A percentile compares a stretch with the other conserved stretches of the same genome.
These are phyloP conservation scores for Erythrocercus mccallii DNA, from an alignment of 2,113 vertebrate genomes.

Conservation along the genomic window DNA sequence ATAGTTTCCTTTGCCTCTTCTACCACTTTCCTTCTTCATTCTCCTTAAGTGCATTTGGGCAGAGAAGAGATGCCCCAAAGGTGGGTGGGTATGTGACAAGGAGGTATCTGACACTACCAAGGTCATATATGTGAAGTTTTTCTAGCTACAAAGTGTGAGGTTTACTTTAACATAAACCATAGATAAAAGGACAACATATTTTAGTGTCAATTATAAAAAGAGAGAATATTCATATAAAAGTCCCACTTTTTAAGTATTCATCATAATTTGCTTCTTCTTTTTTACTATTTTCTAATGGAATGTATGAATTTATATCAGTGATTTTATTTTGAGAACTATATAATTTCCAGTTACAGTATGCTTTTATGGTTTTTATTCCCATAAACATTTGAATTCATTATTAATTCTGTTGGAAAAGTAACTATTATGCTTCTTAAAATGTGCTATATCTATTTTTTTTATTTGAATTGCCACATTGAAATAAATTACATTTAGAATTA, in stretches of 20 bases:
- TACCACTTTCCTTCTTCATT: background rate
- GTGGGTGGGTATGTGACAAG: background rate
- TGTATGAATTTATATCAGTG: background rate
- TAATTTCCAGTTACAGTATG: background rate
- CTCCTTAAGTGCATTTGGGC: background rate
- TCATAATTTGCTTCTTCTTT: background rate
- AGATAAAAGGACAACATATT: background rate
- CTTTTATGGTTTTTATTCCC: background rate
- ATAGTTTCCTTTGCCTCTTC: background rate
- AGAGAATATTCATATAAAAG: background rate
- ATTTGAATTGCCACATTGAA: background rate
- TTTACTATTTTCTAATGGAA: background rate
- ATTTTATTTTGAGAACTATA: background rate
- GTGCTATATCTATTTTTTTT: background rate
- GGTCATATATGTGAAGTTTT: background rate
- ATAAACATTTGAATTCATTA: background rate
- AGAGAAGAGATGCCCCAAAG: background rate
- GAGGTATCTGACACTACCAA: background rate
- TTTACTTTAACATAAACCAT: background rate
- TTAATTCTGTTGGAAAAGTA: background rate
- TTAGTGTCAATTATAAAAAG: background rate
- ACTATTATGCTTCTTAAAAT: background rate
- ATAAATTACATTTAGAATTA: background rate
- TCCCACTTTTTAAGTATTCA: background rate
- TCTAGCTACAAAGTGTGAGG: fast-evolving